Conservation (phyloP, 2,113 vertebrate species). For the Melierax canorus region DNA sequence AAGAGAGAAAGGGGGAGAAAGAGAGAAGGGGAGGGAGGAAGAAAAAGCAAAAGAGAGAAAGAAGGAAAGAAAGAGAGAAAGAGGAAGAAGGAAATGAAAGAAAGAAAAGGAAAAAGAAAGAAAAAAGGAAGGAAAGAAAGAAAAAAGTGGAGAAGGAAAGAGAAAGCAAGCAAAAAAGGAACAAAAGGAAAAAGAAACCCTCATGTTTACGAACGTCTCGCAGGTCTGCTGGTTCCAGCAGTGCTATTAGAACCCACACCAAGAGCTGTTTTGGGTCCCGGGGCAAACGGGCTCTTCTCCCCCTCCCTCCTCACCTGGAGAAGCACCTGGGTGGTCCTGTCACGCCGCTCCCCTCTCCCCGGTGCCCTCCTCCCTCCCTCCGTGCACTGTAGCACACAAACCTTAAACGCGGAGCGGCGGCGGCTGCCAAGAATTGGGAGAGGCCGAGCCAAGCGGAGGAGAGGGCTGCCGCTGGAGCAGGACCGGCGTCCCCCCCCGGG, state of each 20-base stretch:
- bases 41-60: too few species aligned
- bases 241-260: neutral
- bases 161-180: neutral
- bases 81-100: neutral
- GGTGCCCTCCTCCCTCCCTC: neutral
- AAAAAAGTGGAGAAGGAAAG: neutral
- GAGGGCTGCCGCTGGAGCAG: neutral
- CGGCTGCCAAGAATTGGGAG: neutral
- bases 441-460: neutral
- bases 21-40: neutral
- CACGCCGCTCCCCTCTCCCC: neutral
- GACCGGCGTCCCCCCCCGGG: neutral
- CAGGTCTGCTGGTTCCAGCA: neutral
- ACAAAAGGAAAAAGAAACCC: neutral
- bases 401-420: neutral
- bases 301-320: conserved; percentile 17
- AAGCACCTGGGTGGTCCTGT: conserved; percentile 51
- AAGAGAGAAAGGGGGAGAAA: neutral
- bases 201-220: neutral
- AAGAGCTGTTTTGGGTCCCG: conserved; percentile 53
- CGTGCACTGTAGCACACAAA: conserved; percentile 32
- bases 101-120: too few species aligned
- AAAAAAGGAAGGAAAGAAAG: too few species aligned
- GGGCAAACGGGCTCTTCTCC: conserved; percentile 35
- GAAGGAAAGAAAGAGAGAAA: neutral